These are phyloP conservation scores for Spisula subtruncata DNA, from an alignment of 2,888 invertebrate species.

Conservation along the genomic window DNA sequence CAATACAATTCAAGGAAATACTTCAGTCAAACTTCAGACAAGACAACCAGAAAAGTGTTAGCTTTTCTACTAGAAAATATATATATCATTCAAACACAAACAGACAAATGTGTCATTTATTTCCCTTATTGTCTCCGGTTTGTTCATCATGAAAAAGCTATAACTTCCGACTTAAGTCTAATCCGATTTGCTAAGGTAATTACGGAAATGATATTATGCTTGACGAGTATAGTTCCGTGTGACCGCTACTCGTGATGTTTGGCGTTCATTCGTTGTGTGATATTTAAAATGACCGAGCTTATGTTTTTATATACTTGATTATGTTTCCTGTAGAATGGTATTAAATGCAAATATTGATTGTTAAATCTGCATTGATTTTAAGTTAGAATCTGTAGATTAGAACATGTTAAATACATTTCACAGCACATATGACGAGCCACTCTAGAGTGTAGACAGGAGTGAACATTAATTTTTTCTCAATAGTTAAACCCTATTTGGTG, in stretches of 20 bases:
- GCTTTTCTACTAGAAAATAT: not conserved
- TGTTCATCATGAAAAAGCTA: slow-evolving; percentile 1
- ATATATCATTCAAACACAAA: not conserved
- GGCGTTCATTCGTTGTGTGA: not conserved
- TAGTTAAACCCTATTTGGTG: too few relatives aligned
- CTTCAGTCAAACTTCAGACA: not conserved
- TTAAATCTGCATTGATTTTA: not conserved
- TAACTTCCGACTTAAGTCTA: not conserved
- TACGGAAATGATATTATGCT: not conserved
- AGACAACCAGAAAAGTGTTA: not conserved
- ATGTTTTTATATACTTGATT: not conserved
- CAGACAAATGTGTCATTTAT: not conserved
- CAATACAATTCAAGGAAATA: too few relatives aligned
- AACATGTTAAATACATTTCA: too few relatives aligned
- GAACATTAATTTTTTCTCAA: too few relatives aligned
- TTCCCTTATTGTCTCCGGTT: not conserved
- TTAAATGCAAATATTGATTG: not conserved
- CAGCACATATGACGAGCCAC: too few relatives aligned
- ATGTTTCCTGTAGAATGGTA: not conserved
- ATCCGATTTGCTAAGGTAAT: not conserved
- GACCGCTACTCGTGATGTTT: not conserved
- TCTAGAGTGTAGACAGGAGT: too few relatives aligned
- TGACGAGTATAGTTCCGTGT: not conserved
- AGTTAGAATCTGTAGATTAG: not conserved
- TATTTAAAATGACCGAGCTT: not conserved